phyloP scores from a whole-genome alignment of 2,797 vertebrate species.

The Trichosurus vulpecula region DNA sequence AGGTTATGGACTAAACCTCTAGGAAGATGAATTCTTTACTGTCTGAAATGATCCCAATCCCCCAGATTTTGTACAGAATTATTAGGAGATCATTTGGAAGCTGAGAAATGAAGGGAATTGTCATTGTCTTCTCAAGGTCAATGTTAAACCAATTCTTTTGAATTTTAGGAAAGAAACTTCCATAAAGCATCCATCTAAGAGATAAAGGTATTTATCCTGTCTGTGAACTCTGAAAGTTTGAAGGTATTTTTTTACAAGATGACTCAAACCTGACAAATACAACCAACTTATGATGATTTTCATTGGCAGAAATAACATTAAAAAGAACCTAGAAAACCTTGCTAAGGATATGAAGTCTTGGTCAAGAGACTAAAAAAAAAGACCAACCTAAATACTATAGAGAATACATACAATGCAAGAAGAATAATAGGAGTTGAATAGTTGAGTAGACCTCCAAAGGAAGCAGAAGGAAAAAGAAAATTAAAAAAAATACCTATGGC shows the following conservation, averaged over 20 bases:
- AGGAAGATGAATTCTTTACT: not conserved
- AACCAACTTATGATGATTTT: not conserved
- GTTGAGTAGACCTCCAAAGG: not conserved
- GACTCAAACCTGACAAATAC: not conserved
- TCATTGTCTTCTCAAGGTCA: not conserved
- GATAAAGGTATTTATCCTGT: not conserved
- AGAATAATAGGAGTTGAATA: not conserved
- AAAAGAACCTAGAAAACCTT: not conserved
- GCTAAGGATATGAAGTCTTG: not conserved
- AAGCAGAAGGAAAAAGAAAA: not conserved
- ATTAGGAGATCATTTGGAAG: not conserved
- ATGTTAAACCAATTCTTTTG: not conserved
- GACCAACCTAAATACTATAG: not conserved
- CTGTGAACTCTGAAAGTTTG: not conserved
- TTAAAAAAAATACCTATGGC: not conserved
- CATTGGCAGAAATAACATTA: not conserved
- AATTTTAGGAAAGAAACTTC: not conserved
- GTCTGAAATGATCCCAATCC: not conserved
- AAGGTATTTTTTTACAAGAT: not conserved
- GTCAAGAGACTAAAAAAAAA: not conserved
- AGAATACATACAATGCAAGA: not conserved
- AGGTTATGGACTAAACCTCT: not conserved
- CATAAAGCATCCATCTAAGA: not conserved
- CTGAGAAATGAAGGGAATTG: not conserved
- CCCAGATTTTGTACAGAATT: not conserved